These are phyloP conservation scores for Drosophila prolongata DNA, from an alignment of 2,888 invertebrate species.

Conservation along the genomic window DNA sequence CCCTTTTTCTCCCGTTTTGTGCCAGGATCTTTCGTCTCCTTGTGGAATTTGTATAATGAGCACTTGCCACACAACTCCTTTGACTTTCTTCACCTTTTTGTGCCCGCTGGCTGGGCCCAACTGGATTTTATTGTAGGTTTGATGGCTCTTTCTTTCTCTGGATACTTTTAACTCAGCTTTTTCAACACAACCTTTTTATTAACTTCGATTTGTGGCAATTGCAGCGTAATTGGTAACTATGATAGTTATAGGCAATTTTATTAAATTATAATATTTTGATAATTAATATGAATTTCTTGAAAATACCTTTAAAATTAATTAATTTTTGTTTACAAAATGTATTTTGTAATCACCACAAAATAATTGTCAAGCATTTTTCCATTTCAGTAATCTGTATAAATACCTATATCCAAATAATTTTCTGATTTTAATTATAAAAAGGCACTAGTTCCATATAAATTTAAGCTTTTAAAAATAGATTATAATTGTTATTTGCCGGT, in stretches of 20 bases:
- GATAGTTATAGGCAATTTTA: too few species aligned
- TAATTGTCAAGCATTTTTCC: background rate
- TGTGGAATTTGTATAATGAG: constrained; percentile 77
- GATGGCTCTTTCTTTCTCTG: background rate
- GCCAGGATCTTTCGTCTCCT: constrained; percentile 34
- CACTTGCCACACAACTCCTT: constrained; percentile 58
- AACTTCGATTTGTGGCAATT: too few species aligned
- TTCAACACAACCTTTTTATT: too few species aligned
- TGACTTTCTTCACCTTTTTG: constrained; percentile 77
- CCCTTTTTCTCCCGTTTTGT: background rate
- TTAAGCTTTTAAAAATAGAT: background rate
- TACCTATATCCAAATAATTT: background rate
- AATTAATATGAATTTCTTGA: too few species aligned
- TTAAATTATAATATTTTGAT: too few species aligned
- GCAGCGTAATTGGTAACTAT: too few species aligned
- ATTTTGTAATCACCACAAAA: background rate
- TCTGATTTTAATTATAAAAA: background rate
- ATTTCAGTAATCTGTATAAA: background rate
- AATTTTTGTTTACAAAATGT: background rate
- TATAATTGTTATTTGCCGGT: background rate
- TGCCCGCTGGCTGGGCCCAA: constrained; percentile 11
- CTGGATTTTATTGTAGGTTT: constrained; percentile 17
- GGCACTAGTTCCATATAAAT: too few species aligned
- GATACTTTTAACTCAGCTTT: background rate
- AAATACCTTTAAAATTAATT: too few species aligned